phyloP scores from a whole-genome alignment of 2,113 vertebrate species.

The Oreochromis spilurus region DNA sequence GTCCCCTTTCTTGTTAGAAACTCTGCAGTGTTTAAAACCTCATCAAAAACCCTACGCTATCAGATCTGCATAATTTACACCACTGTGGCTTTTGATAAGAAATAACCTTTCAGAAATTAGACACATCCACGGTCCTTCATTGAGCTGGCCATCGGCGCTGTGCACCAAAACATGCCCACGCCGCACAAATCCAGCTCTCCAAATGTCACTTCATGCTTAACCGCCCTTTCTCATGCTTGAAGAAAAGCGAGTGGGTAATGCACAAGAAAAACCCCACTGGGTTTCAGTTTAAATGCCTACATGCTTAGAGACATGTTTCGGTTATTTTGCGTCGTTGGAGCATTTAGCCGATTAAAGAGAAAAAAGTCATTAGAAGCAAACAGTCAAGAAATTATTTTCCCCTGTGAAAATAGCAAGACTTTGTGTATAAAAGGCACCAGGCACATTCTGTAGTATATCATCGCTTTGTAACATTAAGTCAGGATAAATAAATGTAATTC shows the following conservation, averaged over 20 bases:
- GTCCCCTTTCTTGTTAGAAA: not conserved
- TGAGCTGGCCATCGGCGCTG: constrained; percentile 44
- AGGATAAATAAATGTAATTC: not conserved
- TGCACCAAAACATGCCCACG: constrained; percentile 47
- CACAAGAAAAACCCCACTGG: constrained; percentile 25
- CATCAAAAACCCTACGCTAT: constrained; percentile 1
- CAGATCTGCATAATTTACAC: constrained; percentile 34
- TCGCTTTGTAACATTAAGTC: not conserved
- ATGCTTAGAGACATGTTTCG: constrained; percentile 43
- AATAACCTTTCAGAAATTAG: constrained; percentile 58
- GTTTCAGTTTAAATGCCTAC: constrained; percentile 52
- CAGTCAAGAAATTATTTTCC: not conserved
- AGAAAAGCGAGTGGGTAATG: constrained; percentile 48
- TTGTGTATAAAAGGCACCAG: not conserved
- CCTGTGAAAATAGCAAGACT: not conserved
- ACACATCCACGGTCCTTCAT: constrained; percentile 36
- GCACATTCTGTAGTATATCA: not conserved
- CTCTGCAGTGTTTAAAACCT: constrained; percentile 7
- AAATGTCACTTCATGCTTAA: constrained; percentile 74
- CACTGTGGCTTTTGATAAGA: constrained; percentile 39
- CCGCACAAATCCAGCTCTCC: constrained; percentile 59
- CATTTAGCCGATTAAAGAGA: not conserved
- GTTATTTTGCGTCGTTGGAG: constrained; percentile 18
- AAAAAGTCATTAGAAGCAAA: not conserved
- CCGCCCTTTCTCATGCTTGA: constrained; percentile 58